Base-by-base conservation (phyloP, 2,113 vertebrate genomes). In the Pterocles gutturalis region DNA sequence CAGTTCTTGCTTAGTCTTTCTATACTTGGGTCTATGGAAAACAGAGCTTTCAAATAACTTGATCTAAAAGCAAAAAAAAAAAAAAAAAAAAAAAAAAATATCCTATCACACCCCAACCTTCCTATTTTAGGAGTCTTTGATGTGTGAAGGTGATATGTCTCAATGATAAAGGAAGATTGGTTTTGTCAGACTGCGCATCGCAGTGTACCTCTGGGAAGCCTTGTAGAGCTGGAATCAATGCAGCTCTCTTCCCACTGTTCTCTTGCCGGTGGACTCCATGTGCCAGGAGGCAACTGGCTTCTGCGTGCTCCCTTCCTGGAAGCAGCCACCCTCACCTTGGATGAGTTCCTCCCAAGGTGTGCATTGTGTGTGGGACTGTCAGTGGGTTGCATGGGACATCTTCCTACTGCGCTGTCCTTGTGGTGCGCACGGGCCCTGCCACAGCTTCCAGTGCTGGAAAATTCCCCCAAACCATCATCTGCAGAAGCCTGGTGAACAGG, bases 341-440 rank as follows among this genome's bases (percentile, higher is more conserved):
- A 22, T 51, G 83, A 36, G 70, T 62, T 57, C 33, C 38, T 76
- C 41, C 54, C 49, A 48, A 62, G 55, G 11, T 34, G 38, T 1
- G 1, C 13, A 7, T 21, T 24, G 11, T 1, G 1, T 0, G 1
- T 75, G 61, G 76, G 25, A 33, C 76, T 20, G 14, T 25, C 25
- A n/a, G 28, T n/a, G 26, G 43, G 14, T 49, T 0, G 3, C 17
- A 6, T 6, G 24, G 41, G 26, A 28, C 48, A 17, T 28, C 46
- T 48, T 81, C 54, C 34, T 67, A 55, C 48, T 36, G 5, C 26
- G 49, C 48, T 28, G 10, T 69, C 69, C 46, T n/a, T 20, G 26
- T 36, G 34, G n/a, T 15, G 13, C 24, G 17, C 18, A 15, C 21
- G 11, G 31, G 31, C 34, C 29, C 41, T 36, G 22, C 41, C 49